These are phyloP conservation scores for Andrena cerasifolii DNA, from an alignment of 1,140 invertebrate species.

Conservation along the genomic window DNA sequence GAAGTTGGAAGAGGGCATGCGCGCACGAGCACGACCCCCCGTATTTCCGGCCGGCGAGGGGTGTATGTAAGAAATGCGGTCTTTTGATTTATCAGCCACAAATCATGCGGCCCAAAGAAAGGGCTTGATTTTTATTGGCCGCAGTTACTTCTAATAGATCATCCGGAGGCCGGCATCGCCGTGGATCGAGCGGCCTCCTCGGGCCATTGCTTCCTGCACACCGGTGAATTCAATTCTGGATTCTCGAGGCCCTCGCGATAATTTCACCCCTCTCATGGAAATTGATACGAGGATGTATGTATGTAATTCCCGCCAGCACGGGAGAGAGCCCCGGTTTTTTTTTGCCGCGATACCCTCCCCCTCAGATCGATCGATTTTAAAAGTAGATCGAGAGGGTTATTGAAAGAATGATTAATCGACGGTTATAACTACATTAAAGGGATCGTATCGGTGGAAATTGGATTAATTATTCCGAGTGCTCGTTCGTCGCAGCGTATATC, in stretches of 20 bases:
- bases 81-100: conserved; percentile 70
- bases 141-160: conserved; percentile 69
- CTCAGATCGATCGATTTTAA: conserved; percentile 48
- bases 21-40: conserved; percentile 21
- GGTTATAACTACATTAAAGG: conserved; percentile 65
- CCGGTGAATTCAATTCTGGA: conserved; percentile 52
- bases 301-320: conserved; percentile 21
- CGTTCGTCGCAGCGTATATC: conserved; percentile 50
- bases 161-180: conserved; percentile 51
- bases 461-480: conserved; percentile 68
- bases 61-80: conserved; percentile 57
- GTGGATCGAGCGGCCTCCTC: conserved; percentile 38
- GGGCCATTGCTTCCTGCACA: conserved; percentile 51
- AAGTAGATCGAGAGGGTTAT: conserved; percentile 54
- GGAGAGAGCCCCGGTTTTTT: conserved; percentile 14
- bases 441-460: conserved; percentile 59
- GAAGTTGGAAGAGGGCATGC: conserved; percentile 13
- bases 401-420: conserved; percentile 62
- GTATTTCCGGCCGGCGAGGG: conserved; percentile 49
- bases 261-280: conserved; percentile 50
- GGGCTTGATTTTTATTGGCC: conserved; percentile 70
- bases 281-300: conserved; percentile 50
- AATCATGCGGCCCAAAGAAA: conserved; percentile 65
- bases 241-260: conserved; percentile 54
- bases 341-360: too few relatives aligned